Evolutionary conservation across 1,140 invertebrate genomes (phyloP).

Genomic region (Augochlora pura): DNA sequence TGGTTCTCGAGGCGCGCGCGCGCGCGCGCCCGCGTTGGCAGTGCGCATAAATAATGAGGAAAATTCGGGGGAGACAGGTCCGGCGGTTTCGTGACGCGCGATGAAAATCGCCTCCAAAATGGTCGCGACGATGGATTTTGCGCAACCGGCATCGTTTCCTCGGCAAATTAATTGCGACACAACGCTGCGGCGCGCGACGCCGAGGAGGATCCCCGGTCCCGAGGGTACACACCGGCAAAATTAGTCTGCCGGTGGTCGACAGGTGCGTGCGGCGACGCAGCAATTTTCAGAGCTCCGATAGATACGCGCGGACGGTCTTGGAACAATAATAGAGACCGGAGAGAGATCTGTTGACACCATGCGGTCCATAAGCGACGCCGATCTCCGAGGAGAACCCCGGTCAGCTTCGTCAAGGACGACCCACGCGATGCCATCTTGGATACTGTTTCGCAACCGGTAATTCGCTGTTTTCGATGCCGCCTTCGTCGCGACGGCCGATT

Average conservation of each 20-base stretch:
- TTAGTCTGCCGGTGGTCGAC: conserved; percentile 36
- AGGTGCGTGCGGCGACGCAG: conserved; percentile 30
- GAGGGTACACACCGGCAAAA: conserved; percentile 3
- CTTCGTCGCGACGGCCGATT: too few species aligned
- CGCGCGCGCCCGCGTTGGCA: too few species aligned
- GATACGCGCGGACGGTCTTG: conserved; percentile 28
- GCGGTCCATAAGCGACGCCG: conserved; percentile 1
- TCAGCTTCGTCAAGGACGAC: conserved; percentile 8
- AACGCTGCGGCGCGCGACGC: too few species aligned
- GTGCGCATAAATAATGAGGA: too few species aligned
- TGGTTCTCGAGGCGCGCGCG: too few species aligned
- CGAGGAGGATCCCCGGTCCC: neutral
- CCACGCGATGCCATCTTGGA: too few species aligned
- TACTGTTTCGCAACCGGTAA: too few species aligned
- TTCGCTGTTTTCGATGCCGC: too few species aligned
- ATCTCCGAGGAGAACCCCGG: neutral
- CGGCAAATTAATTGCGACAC: conserved; percentile 22
- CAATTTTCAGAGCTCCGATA: conserved; percentile 19
- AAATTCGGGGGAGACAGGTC: too few species aligned
- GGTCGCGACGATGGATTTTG: neutral
- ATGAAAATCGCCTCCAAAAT: neutral
- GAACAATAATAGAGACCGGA: conserved; percentile 46
- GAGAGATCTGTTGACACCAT: conserved; percentile 17
- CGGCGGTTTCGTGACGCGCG: too few species aligned
- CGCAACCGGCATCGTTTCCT: neutral